Evolutionary conservation across 2,797 vertebrate genomes (phyloP).

Genomic region (Pseudochaenichthys georgianus): DNA sequence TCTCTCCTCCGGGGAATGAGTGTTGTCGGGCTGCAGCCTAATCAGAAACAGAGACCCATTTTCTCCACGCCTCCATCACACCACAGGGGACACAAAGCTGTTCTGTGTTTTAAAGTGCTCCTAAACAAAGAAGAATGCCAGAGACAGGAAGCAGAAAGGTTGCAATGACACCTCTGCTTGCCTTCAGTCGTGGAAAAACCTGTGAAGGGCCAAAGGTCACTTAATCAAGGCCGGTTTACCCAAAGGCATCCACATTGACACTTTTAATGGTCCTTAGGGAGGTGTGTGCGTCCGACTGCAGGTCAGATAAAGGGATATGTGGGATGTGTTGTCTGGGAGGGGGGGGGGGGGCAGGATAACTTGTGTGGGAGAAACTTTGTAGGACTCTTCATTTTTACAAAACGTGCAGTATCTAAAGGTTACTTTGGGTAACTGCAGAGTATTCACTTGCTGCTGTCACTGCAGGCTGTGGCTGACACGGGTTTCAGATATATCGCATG

Average conservation of each 20-base stretch:
- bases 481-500: constrained; percentile 65
- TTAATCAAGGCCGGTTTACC: constrained; percentile 43
- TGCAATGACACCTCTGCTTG: constrained; percentile 76
- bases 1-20: constrained; percentile 55
- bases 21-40: constrained; percentile 69
- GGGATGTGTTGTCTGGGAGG: background rate
- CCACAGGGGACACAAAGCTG: constrained; percentile 87
- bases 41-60: constrained; percentile 86
- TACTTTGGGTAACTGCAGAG: constrained; percentile 11
- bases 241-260: constrained; percentile 16
- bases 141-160: constrained; percentile 77
- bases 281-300: background rate
- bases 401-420: constrained; percentile 15
- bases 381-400: constrained; percentile 6
- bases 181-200: constrained; percentile 60
- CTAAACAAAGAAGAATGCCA: constrained; percentile 77
- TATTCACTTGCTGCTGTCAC: constrained; percentile 40
- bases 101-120: constrained; percentile 81
- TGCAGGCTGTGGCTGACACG: constrained; percentile 55
- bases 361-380: background rate
- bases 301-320: constrained; percentile 12
- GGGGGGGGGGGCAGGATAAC: background rate
- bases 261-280: constrained; percentile 5
- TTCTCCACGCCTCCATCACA: constrained; percentile 74
- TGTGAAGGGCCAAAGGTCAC: constrained; percentile 60